These are phyloP conservation scores for Fragum sueziense DNA, from an alignment of 2,888 invertebrate genomes.

Conservation along the genomic window DNA sequence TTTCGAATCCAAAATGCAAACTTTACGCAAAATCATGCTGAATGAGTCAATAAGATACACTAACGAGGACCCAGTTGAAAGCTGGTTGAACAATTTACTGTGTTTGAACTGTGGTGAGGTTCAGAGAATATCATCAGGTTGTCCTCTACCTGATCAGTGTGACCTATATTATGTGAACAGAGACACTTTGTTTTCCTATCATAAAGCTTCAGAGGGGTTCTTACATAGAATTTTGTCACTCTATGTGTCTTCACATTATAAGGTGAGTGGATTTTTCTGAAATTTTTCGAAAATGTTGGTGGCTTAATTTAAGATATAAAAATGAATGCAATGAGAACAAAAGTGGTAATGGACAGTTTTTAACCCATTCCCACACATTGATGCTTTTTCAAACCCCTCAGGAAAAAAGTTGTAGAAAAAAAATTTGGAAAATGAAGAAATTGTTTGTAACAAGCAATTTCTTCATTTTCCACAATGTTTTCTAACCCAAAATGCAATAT, in stretches of 20 bases:
- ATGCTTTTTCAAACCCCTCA: not conserved
- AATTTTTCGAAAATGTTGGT: too few relatives aligned
- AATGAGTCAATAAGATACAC: slow-evolving; percentile 98
- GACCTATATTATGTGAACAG: slow-evolving; percentile 88
- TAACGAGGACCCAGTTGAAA: slow-evolving; percentile 91
- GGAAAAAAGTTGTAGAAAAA: too few relatives aligned
- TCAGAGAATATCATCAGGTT: slow-evolving; percentile 88
- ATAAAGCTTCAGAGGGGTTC: slow-evolving; percentile 92
- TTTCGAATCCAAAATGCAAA: too few relatives aligned
- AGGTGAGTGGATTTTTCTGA: too few relatives aligned
- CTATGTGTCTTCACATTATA: slow-evolving; percentile 99
- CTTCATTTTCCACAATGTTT: too few relatives aligned
- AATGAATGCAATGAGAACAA: too few relatives aligned
- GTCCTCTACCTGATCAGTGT: slow-evolving; percentile 94
- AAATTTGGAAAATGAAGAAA: too few relatives aligned
- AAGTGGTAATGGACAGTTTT: too few relatives aligned
- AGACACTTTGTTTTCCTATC: slow-evolving; percentile 98
- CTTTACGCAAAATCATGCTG: slow-evolving; percentile 86
- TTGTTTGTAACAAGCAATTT: too few relatives aligned
- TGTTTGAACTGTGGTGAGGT: slow-evolving; percentile 93
- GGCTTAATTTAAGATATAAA: too few relatives aligned
- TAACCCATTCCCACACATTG: not conserved
- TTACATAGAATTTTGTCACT: slow-evolving; percentile 95
- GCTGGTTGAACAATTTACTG: slow-evolving; percentile 94
- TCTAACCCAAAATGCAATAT: too few relatives aligned